Percentiles rank a stretch among this genome's conserved stretches.
Conservation (phyloP, 2,113 vertebrate species). For the Pleuronectes platessa region DNA sequence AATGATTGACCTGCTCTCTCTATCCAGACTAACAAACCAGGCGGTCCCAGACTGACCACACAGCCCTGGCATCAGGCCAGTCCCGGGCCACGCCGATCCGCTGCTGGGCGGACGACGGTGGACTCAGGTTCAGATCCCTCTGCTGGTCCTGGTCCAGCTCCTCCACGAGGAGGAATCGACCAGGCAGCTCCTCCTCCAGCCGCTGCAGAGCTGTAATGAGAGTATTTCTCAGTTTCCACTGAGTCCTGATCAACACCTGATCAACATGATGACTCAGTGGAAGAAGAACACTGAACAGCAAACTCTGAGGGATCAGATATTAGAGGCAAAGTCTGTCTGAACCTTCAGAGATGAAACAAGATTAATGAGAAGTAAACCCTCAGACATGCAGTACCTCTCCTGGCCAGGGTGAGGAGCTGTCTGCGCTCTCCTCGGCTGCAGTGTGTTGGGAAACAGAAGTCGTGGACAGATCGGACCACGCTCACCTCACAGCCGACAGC, state of each 20-base stretch:
- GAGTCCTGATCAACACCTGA: too few species aligned
- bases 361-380: neutral
- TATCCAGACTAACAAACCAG: constrained; percentile 19
- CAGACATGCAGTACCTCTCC: constrained; percentile 63
- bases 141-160: constrained; percentile 65
- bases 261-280: too few species aligned
- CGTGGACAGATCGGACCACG: constrained; percentile 68
- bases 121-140: constrained; percentile 43
- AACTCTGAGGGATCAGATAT: too few species aligned
- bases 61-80: constrained; percentile 79
- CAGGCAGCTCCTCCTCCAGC: constrained; percentile 63
- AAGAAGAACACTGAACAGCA: too few species aligned
- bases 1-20: neutral
- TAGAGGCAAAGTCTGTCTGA: too few species aligned
- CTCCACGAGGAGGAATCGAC: constrained; percentile 71
- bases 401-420: constrained; percentile 71
- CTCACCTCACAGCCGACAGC: constrained; percentile 69
- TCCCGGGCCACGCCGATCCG: constrained; percentile 78
- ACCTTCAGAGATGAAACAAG: too few species aligned
- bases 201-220: constrained; percentile 64
- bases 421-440: constrained; percentile 82
- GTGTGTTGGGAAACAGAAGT: constrained; percentile 79
- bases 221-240: neutral
- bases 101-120: constrained; percentile 61
- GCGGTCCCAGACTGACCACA: constrained; percentile 68